These are phyloP conservation scores for Cabera pusaria DNA, from an alignment of 2,888 invertebrate genomes.

Conservation along the genomic window DNA sequence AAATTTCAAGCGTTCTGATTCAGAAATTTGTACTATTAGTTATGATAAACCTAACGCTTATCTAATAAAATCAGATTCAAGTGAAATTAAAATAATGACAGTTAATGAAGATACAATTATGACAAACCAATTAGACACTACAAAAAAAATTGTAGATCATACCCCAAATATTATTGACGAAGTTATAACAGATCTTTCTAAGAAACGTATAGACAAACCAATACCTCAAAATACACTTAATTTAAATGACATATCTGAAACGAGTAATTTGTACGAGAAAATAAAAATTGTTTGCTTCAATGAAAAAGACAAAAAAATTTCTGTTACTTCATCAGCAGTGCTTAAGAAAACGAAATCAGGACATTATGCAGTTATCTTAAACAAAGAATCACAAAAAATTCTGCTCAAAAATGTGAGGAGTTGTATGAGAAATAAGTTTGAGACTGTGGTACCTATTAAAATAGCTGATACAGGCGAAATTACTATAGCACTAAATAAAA, in stretches of 20 bases:
- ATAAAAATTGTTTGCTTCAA: too few species aligned
- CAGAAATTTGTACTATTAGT: constrained; percentile 46
- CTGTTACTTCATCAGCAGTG: constrained; percentile 32
- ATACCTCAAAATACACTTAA: too few species aligned
- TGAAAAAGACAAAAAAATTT: too few species aligned
- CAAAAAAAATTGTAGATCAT: too few species aligned
- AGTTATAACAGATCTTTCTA: too few species aligned
- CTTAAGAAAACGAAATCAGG: constrained; percentile 50
- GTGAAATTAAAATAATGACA: constrained; percentile 56
- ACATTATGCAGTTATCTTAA: constrained; percentile 47
- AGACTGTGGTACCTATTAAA: constrained; percentile 44
- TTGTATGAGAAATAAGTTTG: constrained; percentile 39
- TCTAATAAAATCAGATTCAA: constrained; percentile 49
- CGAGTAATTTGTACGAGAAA: too few species aligned
- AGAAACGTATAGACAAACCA: too few species aligned
- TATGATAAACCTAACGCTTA: constrained; percentile 46
- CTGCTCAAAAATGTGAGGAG: constrained; percentile 51
- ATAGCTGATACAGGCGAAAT: constrained; percentile 48
- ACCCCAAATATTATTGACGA: too few species aligned
- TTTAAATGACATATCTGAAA: too few species aligned
- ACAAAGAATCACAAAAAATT: constrained; percentile 49
- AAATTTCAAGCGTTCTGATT: constrained; percentile 43
- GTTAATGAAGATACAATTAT: too few species aligned
- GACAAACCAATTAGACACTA: too few species aligned
- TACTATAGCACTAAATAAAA: constrained; percentile 41